phyloP scores from a whole-genome alignment of 2,888 invertebrate genomes.

The Nysson spinosus region DNA sequence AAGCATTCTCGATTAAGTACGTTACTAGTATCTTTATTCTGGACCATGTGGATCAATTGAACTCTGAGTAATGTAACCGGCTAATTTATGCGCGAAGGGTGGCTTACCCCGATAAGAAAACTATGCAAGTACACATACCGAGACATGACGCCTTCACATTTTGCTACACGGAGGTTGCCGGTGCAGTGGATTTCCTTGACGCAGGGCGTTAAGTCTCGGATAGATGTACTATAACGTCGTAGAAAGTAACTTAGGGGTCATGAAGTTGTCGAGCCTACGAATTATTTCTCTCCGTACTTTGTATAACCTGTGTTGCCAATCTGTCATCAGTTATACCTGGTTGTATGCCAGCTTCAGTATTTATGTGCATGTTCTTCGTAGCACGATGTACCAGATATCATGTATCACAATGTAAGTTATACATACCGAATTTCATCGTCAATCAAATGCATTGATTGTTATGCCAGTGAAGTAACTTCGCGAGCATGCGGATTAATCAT shows the following conservation, averaged over 20 bases:
- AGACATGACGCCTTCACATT: conserved; percentile 33
- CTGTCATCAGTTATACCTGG: conserved; percentile 54
- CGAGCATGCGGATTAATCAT: no score
- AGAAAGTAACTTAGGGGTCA: conserved; percentile 50
- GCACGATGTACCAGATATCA: conserved; percentile 38
- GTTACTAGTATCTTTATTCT: conserved; percentile 29
- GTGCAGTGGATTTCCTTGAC: conserved; percentile 47
- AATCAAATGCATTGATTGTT: conserved; percentile 30
- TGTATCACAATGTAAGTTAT: conserved; percentile 36
- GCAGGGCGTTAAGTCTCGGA: conserved; percentile 50
- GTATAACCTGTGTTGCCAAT: conserved; percentile 53
- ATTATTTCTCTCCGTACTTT: conserved; percentile 54
- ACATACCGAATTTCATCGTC: conserved; percentile 49
- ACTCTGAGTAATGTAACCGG: conserved; percentile 36
- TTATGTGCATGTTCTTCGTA: conserved; percentile 31
- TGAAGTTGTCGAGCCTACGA: conserved; percentile 54
- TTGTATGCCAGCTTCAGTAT: conserved; percentile 23
- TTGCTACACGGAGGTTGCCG: conserved; percentile 7
- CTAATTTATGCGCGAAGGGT: conserved; percentile 40
- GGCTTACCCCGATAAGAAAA: conserved; percentile 55
- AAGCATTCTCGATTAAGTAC: conserved; percentile 10
- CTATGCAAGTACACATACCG: conserved; percentile 44
- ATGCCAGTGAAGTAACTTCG: conserved; percentile 20
- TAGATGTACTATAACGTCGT: conserved; percentile 51
- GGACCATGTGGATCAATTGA: conserved; percentile 40